Evolutionary conservation across 2,797 vertebrate species (phyloP).

Genomic region (Pseudopleuronectes americanus): DNA sequence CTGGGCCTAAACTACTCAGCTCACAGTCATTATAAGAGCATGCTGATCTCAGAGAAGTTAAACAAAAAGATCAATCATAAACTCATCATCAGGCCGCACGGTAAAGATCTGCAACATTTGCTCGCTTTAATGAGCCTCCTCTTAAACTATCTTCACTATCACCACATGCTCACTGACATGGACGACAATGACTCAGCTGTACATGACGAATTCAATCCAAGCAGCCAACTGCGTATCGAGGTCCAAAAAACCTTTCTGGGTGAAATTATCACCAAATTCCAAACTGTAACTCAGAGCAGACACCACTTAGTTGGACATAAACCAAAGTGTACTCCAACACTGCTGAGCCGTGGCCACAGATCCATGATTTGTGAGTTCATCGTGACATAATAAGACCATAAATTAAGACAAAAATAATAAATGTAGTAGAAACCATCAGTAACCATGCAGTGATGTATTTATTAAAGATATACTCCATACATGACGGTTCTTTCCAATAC

Average conservation of each 20-base stretch:
- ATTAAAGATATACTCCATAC: too few relatives aligned
- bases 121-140: slow-evolving; percentile 6
- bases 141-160: slow-evolving; percentile 8
- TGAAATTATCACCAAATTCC: slow-evolving; percentile 45
- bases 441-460: background rate
- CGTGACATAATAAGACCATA: background rate
- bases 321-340: background rate
- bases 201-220: slow-evolving; percentile 40
- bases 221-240: slow-evolving; percentile 13
- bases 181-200: slow-evolving; percentile 25
- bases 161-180: slow-evolving; percentile 15
- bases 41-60: slow-evolving; percentile 30
- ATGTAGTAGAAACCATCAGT: background rate
- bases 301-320: background rate
- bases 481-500: too few relatives aligned
- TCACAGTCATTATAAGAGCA: slow-evolving; percentile 18
- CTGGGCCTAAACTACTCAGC: slow-evolving; percentile 18
- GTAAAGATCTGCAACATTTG: slow-evolving; percentile 18
- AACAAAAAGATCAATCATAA: slow-evolving; percentile 48
- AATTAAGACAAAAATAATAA: background rate
- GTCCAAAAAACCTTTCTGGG: slow-evolving; percentile 8
- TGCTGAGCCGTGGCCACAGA: background rate
- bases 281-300: slow-evolving; percentile 10
- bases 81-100: slow-evolving; percentile 7
- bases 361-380: background rate